Evolutionary conservation across 92 coral and sea anemone species (phyloP).

Genomic region (Chrysogorgia sp.): DNA sequence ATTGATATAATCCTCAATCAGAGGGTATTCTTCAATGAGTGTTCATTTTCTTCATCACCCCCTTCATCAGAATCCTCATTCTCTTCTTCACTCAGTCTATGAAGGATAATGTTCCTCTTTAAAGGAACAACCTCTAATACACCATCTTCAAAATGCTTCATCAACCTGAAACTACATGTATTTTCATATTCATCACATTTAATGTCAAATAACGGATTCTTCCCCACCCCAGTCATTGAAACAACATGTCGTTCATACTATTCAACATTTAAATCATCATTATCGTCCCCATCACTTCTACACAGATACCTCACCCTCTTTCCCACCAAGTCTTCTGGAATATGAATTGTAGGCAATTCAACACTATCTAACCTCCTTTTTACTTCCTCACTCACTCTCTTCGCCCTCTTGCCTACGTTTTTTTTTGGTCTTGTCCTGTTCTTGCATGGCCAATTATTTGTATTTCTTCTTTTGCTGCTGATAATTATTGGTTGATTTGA

Average conservation of each 20-base stretch:
- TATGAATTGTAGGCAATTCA: constrained; percentile 29
- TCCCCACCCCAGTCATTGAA: too few relatives aligned
- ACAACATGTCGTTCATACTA: constrained; percentile 37
- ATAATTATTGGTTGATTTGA: constrained; percentile 16
- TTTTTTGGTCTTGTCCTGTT: constrained; percentile 16
- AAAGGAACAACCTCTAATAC: too few relatives aligned
- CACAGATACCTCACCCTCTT: constrained; percentile 30
- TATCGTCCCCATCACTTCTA: neutral
- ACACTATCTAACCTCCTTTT: constrained; percentile 3
- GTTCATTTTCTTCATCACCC: too few relatives aligned
- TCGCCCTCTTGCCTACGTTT: neutral
- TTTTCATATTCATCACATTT: too few relatives aligned
- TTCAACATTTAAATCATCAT: constrained; percentile 20
- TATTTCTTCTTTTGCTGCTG: constrained; percentile 31
- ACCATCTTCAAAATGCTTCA: too few relatives aligned
- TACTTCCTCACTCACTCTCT: neutral
- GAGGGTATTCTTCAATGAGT: too few relatives aligned
- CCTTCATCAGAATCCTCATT: too few relatives aligned
- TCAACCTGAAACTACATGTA: too few relatives aligned
- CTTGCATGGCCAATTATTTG: constrained; percentile 23
- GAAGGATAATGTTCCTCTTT: too few relatives aligned
- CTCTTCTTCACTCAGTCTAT: too few relatives aligned
- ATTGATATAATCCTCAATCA: too few relatives aligned
- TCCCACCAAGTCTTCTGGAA: constrained; percentile 43
- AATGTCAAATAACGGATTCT: too few relatives aligned